A percentile compares a stretch with the other conserved stretches of the same genome.
phyloP scores from a whole-genome alignment of 2,113 vertebrate species.

The Phaethon lepturus region DNA sequence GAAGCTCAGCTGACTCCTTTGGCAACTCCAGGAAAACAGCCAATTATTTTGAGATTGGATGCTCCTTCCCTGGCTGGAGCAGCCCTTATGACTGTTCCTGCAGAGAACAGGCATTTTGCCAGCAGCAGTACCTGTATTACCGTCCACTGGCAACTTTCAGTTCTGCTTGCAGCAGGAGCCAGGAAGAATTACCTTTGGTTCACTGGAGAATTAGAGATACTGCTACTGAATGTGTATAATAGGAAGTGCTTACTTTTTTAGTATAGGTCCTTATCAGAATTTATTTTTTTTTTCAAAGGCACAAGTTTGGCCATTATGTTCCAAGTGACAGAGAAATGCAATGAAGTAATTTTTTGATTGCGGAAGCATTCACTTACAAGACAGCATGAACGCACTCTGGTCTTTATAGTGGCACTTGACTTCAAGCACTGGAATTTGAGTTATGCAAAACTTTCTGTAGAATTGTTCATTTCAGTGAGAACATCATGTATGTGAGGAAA shows the following conservation, averaged over 20 bases:
- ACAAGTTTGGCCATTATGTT: background rate
- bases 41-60: background rate
- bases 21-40: background rate
- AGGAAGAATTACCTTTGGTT: background rate
- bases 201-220: background rate
- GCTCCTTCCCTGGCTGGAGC: background rate
- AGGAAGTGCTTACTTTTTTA: background rate
- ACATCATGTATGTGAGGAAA: fast-evolving
- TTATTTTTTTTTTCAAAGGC: background rate
- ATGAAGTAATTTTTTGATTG: background rate
- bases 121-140: background rate
- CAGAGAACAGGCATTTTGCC: conserved; percentile 6
- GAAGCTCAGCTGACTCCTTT: background rate
- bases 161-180: background rate
- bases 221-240: background rate
- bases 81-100: background rate
- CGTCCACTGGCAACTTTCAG: background rate
- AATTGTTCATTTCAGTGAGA: background rate
- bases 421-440: background rate
- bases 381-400: background rate
- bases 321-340: background rate
- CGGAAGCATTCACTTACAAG: background rate
- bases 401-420: background rate
- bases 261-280: background rate
- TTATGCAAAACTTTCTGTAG: background rate